Percentiles rank a stretch among this genome's conserved stretches.
Conservation (phyloP, 2,797 vertebrate genomes). For the Simalia tracyae region DNA sequence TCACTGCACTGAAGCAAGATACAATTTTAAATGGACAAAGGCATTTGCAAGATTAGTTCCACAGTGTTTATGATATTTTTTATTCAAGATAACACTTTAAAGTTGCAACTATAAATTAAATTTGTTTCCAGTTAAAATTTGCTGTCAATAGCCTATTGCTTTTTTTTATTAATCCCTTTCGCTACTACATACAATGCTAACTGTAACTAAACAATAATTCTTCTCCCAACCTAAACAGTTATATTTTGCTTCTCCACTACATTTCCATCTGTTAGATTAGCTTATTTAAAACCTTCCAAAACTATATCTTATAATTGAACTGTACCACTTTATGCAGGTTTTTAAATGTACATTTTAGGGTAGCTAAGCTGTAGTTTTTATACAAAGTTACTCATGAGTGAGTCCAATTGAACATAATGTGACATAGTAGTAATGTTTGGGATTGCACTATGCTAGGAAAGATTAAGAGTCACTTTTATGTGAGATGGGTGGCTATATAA, state of each 20-base stretch:
- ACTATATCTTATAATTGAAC: neutral
- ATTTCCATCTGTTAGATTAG: neutral
- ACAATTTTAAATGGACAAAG: constrained; percentile 26
- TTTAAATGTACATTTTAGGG: neutral
- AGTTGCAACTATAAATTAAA: constrained; percentile 7
- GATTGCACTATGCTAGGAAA: neutral
- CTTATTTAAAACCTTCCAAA: neutral
- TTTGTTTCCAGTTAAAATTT: neutral
- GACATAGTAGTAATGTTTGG: neutral
- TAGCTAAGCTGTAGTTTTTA: neutral
- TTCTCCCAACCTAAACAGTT: neutral
- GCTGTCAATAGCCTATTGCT: neutral
- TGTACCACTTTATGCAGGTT: neutral
- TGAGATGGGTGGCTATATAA: no score
- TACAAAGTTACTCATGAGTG: neutral
- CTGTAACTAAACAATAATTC: neutral
- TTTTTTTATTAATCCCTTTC: neutral
- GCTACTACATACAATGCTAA: neutral
- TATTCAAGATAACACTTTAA: constrained; percentile 2
- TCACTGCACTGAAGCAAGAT: constrained; percentile 30
- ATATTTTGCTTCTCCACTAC: neutral
- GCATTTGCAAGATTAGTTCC: neutral
- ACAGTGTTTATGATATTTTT: neutral
- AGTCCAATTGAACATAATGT: neutral
- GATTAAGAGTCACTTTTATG: neutral